Evolutionary conservation across 2,888 invertebrate species (phyloP).

Genomic region (Nephrotoma guestfalica): DNA sequence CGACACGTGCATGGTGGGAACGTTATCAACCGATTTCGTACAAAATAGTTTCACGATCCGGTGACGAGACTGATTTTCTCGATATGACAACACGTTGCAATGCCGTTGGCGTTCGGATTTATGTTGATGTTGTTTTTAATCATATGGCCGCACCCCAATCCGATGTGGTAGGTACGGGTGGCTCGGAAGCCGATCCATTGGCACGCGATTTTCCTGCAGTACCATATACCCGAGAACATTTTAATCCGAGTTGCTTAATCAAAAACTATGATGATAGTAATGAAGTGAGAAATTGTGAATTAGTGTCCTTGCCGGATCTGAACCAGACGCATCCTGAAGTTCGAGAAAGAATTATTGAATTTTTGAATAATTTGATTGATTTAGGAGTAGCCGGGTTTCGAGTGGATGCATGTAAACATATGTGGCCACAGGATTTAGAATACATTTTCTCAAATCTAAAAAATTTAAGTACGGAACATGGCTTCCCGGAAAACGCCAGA

Average conservation of each 20-base stretch:
- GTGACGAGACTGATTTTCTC: conserved; percentile 49
- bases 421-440: conserved; percentile 40
- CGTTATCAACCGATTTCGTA: conserved; percentile 73
- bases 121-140: conserved; percentile 59
- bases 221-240: conserved; percentile 40
- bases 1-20: conserved; percentile 63
- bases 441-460: conserved; percentile 35
- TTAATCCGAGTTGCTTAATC: conserved; percentile 35
- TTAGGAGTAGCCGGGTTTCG: conserved; percentile 42
- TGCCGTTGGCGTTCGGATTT: conserved; percentile 56
- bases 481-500: conserved; percentile 33
- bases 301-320: conserved; percentile 35
- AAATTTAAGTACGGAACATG: conserved; percentile 33
- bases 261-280: conserved; percentile 36
- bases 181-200: conserved; percentile 34
- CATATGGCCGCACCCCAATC: conserved; percentile 50
- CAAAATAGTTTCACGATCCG: conserved; percentile 53
- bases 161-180: conserved; percentile 16
- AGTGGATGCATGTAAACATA: conserved; percentile 38
- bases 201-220: conserved; percentile 37
- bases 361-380: conserved; percentile 35
- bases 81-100: conserved; percentile 69
- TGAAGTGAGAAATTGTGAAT: conserved; percentile 32
- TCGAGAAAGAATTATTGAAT: conserved; percentile 32
- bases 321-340: conserved; percentile 35